Percentiles rank a stretch among this genome's conserved stretches.
Evolutionary conservation across 2,888 invertebrate genomes (phyloP).

Genomic region (Diarsia mendica): DNA sequence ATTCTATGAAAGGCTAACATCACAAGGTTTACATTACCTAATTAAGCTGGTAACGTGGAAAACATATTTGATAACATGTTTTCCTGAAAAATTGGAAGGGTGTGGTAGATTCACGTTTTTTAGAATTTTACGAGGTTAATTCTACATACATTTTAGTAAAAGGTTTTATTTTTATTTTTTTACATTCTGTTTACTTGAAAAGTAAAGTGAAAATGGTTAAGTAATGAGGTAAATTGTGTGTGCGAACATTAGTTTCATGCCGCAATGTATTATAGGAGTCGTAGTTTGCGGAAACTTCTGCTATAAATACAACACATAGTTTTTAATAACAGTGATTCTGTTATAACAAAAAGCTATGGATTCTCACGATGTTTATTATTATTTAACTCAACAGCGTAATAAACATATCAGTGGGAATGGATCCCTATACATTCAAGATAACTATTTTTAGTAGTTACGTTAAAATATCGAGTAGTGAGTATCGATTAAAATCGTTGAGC

Average conservation of each 20-base stretch:
- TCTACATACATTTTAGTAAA: conserved; percentile 10
- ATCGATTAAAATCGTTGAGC: conserved; percentile 6
- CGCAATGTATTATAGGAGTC: conserved; percentile 4
- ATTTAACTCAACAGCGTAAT: conserved; percentile 39
- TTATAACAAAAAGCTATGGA: conserved; percentile 29
- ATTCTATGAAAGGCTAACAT: conserved; percentile 18
- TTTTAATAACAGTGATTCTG: conserved; percentile 43
- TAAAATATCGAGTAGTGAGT: background rate
- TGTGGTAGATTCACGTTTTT: background rate
- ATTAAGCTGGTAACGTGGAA: conserved; percentile 20
- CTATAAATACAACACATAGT: conserved; percentile 32
- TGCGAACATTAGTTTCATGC: conserved; percentile 32
- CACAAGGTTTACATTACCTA: conserved; percentile 31
- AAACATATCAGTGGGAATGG: conserved; percentile 25
- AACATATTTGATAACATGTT: conserved; percentile 8
- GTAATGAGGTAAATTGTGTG: conserved; percentile 13
- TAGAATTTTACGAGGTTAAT: background rate
- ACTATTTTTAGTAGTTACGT: conserved; percentile 5
- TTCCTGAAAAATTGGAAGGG: conserved; percentile 17
- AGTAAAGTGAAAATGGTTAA: background rate
- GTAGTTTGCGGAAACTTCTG: conserved; percentile 33
- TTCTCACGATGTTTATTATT: conserved; percentile 50
- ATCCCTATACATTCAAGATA: conserved; percentile 14
- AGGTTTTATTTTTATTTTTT: background rate
- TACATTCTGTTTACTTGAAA: background rate